phyloP scores from a whole-genome alignment of 2,797 vertebrate genomes.

The Smutsia gigantea region DNA sequence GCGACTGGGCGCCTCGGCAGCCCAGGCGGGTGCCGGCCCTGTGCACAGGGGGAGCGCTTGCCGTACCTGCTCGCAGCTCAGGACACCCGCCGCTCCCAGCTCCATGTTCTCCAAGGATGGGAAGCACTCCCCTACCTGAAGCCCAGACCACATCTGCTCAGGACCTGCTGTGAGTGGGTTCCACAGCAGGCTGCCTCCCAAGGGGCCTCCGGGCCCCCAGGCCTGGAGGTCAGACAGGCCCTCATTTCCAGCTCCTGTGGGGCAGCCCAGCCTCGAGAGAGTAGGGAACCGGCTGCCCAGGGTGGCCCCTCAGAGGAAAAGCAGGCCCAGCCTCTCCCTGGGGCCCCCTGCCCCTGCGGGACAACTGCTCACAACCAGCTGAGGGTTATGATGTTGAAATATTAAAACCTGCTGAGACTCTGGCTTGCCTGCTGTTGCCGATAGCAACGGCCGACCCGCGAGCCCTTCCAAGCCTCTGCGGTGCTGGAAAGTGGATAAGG shows the following conservation, averaged over 20 bases:
- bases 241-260: not conserved
- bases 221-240: constrained; percentile 49
- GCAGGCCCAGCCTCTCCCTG: constrained; percentile 7
- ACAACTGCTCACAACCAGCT: constrained; percentile 73
- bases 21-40: not conserved
- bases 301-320: constrained; percentile 53
- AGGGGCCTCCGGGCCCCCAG: not conserved
- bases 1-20: not conserved
- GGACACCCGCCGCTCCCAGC: not conserved
- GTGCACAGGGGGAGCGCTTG: not conserved
- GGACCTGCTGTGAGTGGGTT: constrained; percentile 17
- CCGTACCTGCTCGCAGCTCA: not conserved
- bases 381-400: constrained; percentile 81
- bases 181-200: constrained; percentile 21
- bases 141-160: constrained; percentile 55
- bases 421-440: constrained; percentile 86
- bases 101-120: constrained; percentile 28
- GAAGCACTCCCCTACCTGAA: not conserved
- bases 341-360: constrained; percentile 46
- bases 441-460: constrained; percentile 87
- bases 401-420: constrained; percentile 83
- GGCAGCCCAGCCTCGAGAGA: not conserved
- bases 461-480: constrained; percentile 83
- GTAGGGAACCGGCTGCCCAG: constrained; percentile 32
- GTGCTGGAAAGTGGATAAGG: constrained; percentile 88